Evolutionary conservation across 2,888 invertebrate species (phyloP), one percentile per base, ranked within the genome.

Genomic region (Resseliella maxima): DNA sequence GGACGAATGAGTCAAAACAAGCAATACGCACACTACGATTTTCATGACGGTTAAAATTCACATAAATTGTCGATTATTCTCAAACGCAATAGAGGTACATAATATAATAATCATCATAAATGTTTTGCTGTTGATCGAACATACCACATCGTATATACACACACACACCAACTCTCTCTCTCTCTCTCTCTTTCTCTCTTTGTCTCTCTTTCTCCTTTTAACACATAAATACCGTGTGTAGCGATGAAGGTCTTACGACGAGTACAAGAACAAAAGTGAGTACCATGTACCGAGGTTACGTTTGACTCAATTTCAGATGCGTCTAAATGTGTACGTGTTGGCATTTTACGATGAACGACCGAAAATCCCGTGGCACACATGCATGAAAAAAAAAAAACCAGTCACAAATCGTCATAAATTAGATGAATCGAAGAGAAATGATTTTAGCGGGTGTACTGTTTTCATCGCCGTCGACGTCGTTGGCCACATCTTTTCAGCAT

Each of bases 61-160:
- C 31, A 72, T 31, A 72, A 72, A 72, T 72, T 72, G 72, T n/a
- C 72, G 72, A 72, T 72, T 72, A 72, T 72, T 72, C 18, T 72
- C 72, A 72, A 72, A 72, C 72, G 31, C 31, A 72, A n/a, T n/a
- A n/a, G 5, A 10, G 72, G 72, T 72, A 72, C 72, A 72, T 72
- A 31, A 59, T 59, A 27, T 24, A 59, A 50, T 50, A 50, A 59
- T 59, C 59, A 59, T 59, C 59, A 59, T 59, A 59, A 59, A 59
- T 59, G 24, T 24, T n/a, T 59, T 12, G 59, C 59, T 24, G 59
- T 59, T 59, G 59, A 59, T 59, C 59, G 59, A 59, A 18, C 27
- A 27, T 18, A 27, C 59, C 59, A 59, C 59, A 59, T 24, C 3
- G 59, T 59, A 59, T 24, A 8, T 24, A 59, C 1, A n/a, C n/a